These are phyloP conservation scores for Lateolabrax maculatus DNA, from an alignment of 2,797 vertebrate species.

Conservation along the genomic window DNA sequence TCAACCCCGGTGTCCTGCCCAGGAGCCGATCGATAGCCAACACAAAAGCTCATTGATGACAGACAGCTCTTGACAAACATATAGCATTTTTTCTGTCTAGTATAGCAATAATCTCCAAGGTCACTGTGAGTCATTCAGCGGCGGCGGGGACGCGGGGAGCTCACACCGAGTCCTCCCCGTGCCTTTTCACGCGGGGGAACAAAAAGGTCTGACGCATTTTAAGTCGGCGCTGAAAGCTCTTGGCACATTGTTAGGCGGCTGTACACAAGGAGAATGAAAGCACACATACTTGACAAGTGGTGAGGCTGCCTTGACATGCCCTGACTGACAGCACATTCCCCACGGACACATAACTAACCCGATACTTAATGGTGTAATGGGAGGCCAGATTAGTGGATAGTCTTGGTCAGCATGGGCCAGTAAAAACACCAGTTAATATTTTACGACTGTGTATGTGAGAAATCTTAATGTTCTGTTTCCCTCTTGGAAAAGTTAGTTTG, in stretches of 20 bases:
- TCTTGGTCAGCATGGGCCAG: conserved; percentile 37
- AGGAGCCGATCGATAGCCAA: conserved; percentile 82
- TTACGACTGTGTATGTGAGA: conserved; percentile 13
- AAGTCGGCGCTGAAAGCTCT: conserved; percentile 69
- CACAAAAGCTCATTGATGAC: conserved; percentile 86
- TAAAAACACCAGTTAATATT: conserved; percentile 49
- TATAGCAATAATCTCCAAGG: conserved; percentile 86
- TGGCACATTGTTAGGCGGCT: conserved; percentile 75
- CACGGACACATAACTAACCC: conserved; percentile 65
- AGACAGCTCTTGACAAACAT: conserved; percentile 86
- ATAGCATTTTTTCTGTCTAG: conserved; percentile 85
- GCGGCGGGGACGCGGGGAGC: conserved; percentile 26
- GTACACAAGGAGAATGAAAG: conserved; percentile 64
- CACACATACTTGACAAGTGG: conserved; percentile 61
- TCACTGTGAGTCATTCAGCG: conserved; percentile 70
- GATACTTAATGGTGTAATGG: conserved; percentile 48
- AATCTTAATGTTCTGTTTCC: conserved; percentile 24
- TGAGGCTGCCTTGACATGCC: conserved; percentile 63
- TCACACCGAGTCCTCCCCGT: conserved; percentile 24
- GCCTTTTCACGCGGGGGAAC: conserved; percentile 43
- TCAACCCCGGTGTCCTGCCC: conserved; percentile 79
- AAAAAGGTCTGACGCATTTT: conserved; percentile 71
- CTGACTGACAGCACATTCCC: conserved; percentile 60
- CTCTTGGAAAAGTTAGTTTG: conserved; percentile 45
- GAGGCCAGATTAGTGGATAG: conserved; percentile 35